A percentile compares a stretch with the other conserved stretches of the same genome.
Evolutionary conservation across 2,113 vertebrate species (phyloP).

Genomic region (Alligator mississippiensis): DNA sequence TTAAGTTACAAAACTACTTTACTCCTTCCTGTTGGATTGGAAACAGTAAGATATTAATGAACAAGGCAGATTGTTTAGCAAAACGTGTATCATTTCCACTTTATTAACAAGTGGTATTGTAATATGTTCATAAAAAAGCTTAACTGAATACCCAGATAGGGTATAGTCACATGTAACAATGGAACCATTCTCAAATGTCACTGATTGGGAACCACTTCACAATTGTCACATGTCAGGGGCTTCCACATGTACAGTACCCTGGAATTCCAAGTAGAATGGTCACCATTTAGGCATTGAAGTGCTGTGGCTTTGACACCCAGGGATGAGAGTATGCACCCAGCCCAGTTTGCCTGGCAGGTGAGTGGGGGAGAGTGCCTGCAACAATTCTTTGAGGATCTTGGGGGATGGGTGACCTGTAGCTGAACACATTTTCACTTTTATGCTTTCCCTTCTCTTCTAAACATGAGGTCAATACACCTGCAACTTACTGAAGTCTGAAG

Average conservation of each 20-base stretch:
- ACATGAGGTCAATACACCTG: too few species aligned
- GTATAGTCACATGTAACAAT: background rate
- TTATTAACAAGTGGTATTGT: background rate
- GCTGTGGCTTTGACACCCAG: too few species aligned
- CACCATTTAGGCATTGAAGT: too few species aligned
- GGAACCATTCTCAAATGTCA: accelerated
- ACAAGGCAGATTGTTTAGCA: background rate
- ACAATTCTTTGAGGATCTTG: too few species aligned
- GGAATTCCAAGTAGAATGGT: background rate
- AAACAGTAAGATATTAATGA: slow-evolving; percentile 23
- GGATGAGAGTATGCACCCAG: too few species aligned
- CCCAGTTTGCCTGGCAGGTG: too few species aligned
- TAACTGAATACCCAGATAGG: background rate
- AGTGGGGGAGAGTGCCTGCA: too few species aligned
- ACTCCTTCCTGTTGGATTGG: slow-evolving; percentile 2
- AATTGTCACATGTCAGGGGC: background rate
- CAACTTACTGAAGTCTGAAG: too few species aligned
- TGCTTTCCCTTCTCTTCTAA: too few species aligned
- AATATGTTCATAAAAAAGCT: background rate
- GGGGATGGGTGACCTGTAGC: too few species aligned
- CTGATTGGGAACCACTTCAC: too few species aligned
- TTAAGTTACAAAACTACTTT: slow-evolving; percentile 53
- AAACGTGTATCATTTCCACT: background rate
- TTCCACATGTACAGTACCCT: background rate
- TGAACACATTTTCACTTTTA: too few species aligned